These are phyloP conservation scores for Aphidoletes aphidimyza DNA, from an alignment of 2,888 invertebrate genomes.

Conservation along the genomic window DNA sequence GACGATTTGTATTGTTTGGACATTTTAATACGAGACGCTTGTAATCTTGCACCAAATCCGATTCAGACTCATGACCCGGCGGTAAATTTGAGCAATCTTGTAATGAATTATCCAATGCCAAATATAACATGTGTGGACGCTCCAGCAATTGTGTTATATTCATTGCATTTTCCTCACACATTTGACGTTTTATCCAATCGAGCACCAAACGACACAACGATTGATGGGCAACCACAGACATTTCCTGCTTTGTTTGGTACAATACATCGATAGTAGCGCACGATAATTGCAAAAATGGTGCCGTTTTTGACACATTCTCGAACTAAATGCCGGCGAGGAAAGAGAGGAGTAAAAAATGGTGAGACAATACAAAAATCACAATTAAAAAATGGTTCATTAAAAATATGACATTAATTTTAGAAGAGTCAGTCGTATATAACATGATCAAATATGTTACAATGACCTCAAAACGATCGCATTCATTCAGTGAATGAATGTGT, in stretches of 20 bases:
- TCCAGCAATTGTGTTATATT: conserved; percentile 59
- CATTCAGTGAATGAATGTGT: too few species aligned
- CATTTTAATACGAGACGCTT: conserved; percentile 68
- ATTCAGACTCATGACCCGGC: conserved; percentile 70
- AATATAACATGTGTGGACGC: conserved; percentile 59
- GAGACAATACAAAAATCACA: not conserved
- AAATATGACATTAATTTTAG: too few species aligned
- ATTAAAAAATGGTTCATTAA: conserved; percentile 9
- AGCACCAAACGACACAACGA: conserved; percentile 73
- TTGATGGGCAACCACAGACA: conserved; percentile 70
- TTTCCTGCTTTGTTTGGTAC: conserved; percentile 77
- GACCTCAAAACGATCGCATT: too few species aligned
- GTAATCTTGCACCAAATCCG: conserved; percentile 82
- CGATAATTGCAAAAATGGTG: conserved; percentile 67
- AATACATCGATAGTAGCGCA: conserved; percentile 79
- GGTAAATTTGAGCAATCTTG: conserved; percentile 84
- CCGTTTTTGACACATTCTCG: conserved; percentile 68
- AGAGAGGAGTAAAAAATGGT: conserved; percentile 54
- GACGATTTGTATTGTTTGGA: conserved; percentile 59
- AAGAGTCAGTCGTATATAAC: too few species aligned
- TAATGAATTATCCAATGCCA: conserved; percentile 77
- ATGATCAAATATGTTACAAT: too few species aligned
- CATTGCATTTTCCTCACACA: conserved; percentile 64
- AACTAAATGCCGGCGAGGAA: conserved; percentile 68
- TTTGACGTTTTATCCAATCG: conserved; percentile 71